Evolutionary conservation across 2,888 invertebrate genomes (phyloP).

Genomic region (Eupithecia centaureata): DNA sequence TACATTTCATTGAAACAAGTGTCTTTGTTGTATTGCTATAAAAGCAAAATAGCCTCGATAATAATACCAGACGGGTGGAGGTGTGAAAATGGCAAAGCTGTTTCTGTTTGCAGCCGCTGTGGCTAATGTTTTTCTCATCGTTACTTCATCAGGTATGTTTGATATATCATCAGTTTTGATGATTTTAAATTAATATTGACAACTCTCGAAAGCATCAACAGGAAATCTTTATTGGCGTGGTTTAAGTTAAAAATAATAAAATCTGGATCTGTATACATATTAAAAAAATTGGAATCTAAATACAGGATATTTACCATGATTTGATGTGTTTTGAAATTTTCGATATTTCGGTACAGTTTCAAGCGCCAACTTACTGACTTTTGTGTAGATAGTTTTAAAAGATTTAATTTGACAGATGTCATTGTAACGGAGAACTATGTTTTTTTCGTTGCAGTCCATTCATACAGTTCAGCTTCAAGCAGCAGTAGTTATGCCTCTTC

Average conservation of each 20-base stretch:
- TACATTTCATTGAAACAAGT: constrained; percentile 50
- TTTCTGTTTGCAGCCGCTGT: constrained; percentile 48
- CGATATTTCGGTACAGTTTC: too few species aligned
- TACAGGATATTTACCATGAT: too few species aligned
- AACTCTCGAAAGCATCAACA: neutral
- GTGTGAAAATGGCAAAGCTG: constrained; percentile 53
- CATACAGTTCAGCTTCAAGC: neutral
- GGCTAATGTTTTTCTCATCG: constrained; percentile 43
- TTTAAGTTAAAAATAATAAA: too few species aligned
- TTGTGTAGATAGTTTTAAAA: too few species aligned
- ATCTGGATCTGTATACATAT: too few species aligned
- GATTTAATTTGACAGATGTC: too few species aligned
- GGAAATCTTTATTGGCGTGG: neutral
- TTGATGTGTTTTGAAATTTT: too few species aligned
- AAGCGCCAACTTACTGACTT: too few species aligned
- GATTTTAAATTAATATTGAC: too few species aligned
- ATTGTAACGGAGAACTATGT: neutral
- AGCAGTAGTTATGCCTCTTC: constrained; percentile 1
- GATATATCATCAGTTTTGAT: neutral
- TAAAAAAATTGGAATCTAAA: too few species aligned
- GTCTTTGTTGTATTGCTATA: constrained; percentile 54
- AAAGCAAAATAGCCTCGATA: constrained; percentile 51
- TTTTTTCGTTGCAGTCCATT: neutral
- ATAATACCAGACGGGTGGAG: constrained; percentile 37
- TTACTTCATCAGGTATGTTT: constrained; percentile 46